A percentile compares a stretch with the other conserved stretches of the same genome.
Evolutionary conservation across 2,888 invertebrate species (phyloP).

Genomic region (Athalia cordata): DNA sequence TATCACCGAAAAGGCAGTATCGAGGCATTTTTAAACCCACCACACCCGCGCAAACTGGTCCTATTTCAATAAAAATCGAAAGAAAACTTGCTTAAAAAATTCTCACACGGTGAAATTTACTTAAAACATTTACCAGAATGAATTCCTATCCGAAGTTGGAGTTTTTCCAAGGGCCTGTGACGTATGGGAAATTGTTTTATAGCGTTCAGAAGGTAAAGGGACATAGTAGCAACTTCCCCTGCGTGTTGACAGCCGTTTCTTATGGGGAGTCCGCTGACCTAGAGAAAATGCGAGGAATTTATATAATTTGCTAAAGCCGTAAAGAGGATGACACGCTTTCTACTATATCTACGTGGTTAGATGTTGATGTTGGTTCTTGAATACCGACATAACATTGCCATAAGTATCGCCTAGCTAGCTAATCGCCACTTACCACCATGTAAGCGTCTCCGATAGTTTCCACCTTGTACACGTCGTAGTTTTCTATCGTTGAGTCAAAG

Average conservation of each 20-base stretch:
- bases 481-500: constrained; percentile 94
- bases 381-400: background rate
- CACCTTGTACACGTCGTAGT: constrained; percentile 95
- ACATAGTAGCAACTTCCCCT: constrained; percentile 95
- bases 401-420: background rate
- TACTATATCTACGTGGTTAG: background rate
- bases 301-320: background rate
- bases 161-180: constrained; percentile 88
- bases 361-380: background rate
- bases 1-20: constrained; percentile 94
- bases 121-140: constrained; percentile 81
- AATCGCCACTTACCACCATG: constrained; percentile 84
- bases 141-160: constrained; percentile 91
- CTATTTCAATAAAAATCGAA: constrained; percentile 69
- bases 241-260: constrained; percentile 93
- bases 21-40: constrained; percentile 95
- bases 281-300: constrained; percentile 45
- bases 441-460: constrained; percentile 95
- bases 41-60: constrained; percentile 94
- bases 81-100: background rate
- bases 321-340: constrained; percentile 20
- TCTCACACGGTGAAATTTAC: background rate
- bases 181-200: constrained; percentile 91
- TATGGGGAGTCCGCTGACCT: constrained; percentile 92
- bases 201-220: constrained; percentile 87